phyloP scores from a whole-genome alignment of 2,888 invertebrate species.

The Tetranychus piercei region DNA sequence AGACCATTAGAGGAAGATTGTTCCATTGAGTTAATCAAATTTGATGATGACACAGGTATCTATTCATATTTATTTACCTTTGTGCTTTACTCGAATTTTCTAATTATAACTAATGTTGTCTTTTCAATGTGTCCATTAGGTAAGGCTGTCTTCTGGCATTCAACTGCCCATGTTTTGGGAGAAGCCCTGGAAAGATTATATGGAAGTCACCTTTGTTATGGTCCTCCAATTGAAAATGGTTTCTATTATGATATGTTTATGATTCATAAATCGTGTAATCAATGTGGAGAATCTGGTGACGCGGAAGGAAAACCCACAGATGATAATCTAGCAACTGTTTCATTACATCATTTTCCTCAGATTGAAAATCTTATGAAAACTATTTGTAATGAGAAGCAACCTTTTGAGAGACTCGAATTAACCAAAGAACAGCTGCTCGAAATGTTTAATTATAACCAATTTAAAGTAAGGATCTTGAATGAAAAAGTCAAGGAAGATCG shows the following conservation, averaged over 20 bases:
- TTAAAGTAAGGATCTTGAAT: conserved; percentile 75
- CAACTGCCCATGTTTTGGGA: conserved; percentile 89
- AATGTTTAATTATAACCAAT: conserved; percentile 85
- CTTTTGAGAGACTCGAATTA: conserved; percentile 89
- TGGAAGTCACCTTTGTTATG: conserved; percentile 90
- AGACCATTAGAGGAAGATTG: conserved; percentile 65
- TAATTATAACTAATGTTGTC: neutral
- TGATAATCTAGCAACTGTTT: conserved; percentile 39
- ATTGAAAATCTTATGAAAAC: conserved; percentile 66
- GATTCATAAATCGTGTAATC: neutral
- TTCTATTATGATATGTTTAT: conserved; percentile 81
- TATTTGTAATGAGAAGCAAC: conserved; percentile 88
- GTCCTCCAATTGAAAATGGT: conserved; percentile 92
- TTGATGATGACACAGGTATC: conserved; percentile 64
- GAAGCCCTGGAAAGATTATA: conserved; percentile 91
- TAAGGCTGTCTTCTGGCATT: conserved; percentile 96
- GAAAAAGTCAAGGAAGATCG: conserved; percentile 81
- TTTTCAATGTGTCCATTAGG: conserved; percentile 36
- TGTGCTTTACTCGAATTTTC: neutral
- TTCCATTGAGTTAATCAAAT: conserved; percentile 65
- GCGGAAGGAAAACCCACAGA: neutral
- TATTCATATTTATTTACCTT: neutral
- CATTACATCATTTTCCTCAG: conserved; percentile 63
- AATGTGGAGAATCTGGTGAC: neutral
- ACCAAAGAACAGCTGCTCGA: conserved; percentile 79